A percentile compares a stretch with the other conserved stretches of the same genome.
phyloP scores from a whole-genome alignment of 1,140 invertebrate genomes.

The Diabrotica virgifera region DNA sequence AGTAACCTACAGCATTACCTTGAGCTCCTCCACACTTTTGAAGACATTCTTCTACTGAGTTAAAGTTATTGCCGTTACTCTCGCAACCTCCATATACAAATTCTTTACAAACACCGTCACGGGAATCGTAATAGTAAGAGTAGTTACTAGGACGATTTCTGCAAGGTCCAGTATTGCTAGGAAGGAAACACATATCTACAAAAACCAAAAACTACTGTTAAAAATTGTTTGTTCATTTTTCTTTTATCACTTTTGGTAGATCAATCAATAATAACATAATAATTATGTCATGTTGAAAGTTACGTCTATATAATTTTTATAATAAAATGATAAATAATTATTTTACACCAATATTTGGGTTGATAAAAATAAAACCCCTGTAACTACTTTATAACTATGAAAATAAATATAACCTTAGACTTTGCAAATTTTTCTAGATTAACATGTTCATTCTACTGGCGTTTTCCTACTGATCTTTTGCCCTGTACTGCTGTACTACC shows the following conservation, averaged over 20 bases:
- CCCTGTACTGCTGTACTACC: no score
- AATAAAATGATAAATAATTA: not conserved
- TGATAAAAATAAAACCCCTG: no score
- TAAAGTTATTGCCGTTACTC: slow-evolving; percentile 85
- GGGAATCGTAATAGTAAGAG: slow-evolving; percentile 74
- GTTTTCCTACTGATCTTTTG: no score
- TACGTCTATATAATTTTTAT: not conserved
- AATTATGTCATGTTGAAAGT: no score
- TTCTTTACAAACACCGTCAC: slow-evolving; percentile 72
- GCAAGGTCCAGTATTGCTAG: slow-evolving; percentile 69
- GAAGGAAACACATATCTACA: slow-evolving; percentile 69
- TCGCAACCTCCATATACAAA: slow-evolving; percentile 83
- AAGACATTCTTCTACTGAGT: slow-evolving; percentile 72
- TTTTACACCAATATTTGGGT: no score
- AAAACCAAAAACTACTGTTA: slow-evolving; percentile 20
- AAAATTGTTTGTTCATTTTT: not conserved
- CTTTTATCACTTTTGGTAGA: no score
- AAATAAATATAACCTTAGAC: no score
- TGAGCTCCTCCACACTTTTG: slow-evolving; percentile 68
- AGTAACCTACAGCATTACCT: slow-evolving; percentile 49
- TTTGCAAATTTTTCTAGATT: no score
- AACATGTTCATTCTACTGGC: no score
- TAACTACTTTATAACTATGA: no score
- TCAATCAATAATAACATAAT: no score
- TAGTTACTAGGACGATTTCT: slow-evolving; percentile 42